These are phyloP conservation scores for Cactoblastis cactorum DNA, from an alignment of 2,888 invertebrate genomes.

Conservation along the genomic window DNA sequence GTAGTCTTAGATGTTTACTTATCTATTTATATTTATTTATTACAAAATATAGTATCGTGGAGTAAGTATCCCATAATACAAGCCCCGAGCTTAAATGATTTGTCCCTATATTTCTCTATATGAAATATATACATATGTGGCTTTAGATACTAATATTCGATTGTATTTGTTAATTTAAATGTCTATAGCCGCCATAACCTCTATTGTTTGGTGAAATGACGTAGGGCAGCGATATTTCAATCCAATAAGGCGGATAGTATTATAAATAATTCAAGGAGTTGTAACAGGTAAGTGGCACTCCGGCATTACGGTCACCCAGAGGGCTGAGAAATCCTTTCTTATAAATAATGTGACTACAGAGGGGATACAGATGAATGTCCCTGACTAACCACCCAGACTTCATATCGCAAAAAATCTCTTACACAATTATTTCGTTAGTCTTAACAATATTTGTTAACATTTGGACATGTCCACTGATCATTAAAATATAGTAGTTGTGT, in stretches of 20 bases:
- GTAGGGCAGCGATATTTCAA: slow-evolving; percentile 57
- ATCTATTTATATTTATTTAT: too few relatives aligned
- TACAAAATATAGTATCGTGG: too few relatives aligned
- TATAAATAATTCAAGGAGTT: slow-evolving; percentile 74
- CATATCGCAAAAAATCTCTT: too few relatives aligned
- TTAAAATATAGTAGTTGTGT: too few relatives aligned
- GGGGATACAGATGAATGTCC: too few relatives aligned
- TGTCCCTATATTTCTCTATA: slow-evolving; percentile 16
- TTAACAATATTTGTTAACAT: too few relatives aligned
- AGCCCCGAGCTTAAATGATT: too few relatives aligned
- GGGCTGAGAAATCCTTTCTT: slow-evolving; percentile 41
- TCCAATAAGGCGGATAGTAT: slow-evolving; percentile 72
- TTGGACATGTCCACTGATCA: too few relatives aligned
- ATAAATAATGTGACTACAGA: background rate
- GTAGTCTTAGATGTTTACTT: too few relatives aligned
- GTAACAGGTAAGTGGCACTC: slow-evolving; percentile 75
- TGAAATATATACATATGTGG: slow-evolving; percentile 12
- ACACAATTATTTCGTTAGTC: too few relatives aligned
- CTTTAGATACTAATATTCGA: slow-evolving; percentile 14
- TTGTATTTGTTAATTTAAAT: slow-evolving; percentile 25
- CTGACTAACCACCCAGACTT: too few relatives aligned
- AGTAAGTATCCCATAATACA: too few relatives aligned
- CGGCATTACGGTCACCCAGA: slow-evolving; percentile 61
- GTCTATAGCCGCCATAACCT: slow-evolving; percentile 34
- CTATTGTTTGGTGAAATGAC: slow-evolving; percentile 43